Conservation (phyloP, 1,140 invertebrate genomes). For the Hylaeus volcanicus region DNA sequence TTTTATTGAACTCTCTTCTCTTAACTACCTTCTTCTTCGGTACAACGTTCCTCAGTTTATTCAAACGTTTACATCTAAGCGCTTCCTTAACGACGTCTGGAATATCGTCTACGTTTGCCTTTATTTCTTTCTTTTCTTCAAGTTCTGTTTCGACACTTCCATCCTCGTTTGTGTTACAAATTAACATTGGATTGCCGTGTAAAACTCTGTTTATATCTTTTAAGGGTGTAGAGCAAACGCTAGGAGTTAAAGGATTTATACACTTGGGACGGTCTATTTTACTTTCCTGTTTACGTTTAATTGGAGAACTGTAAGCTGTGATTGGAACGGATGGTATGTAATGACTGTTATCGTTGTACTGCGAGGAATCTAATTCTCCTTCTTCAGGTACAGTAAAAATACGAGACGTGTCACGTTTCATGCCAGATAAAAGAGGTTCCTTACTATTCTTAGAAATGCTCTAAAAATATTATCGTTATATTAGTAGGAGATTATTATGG, state of each 20-base stretch:
- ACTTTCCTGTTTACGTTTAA: constrained; percentile 70
- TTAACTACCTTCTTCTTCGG: constrained; percentile 58
- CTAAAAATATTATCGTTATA: constrained; percentile 55
- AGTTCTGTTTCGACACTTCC: constrained; percentile 67
- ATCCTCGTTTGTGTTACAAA: constrained; percentile 83
- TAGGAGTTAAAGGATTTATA: constrained; percentile 80
- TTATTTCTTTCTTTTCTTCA: constrained; percentile 67
- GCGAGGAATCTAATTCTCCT: constrained; percentile 77
- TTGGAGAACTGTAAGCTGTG: constrained; percentile 69
- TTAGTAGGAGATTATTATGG: constrained; percentile 3
- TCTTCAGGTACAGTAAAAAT: constrained; percentile 91
- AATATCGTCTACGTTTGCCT: constrained; percentile 73
- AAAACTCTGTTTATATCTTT: constrained; percentile 86
- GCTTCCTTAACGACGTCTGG: constrained; percentile 78
- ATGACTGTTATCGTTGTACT: constrained; percentile 73
- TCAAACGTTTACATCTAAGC: constrained; percentile 76
- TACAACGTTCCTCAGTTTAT: constrained; percentile 71
- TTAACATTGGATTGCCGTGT: constrained; percentile 86
- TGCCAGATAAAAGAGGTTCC: constrained; percentile 78
- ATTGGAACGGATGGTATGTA: constrained; percentile 66
- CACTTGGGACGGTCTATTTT: constrained; percentile 76
- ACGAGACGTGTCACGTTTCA: constrained; percentile 88
- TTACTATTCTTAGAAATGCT: constrained; percentile 63
- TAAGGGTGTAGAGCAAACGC: constrained; percentile 88
- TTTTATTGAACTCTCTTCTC: constrained; percentile 72